Base-by-base conservation (phyloP, 2,113 vertebrate species). In the Hemicordylus capensis region DNA sequence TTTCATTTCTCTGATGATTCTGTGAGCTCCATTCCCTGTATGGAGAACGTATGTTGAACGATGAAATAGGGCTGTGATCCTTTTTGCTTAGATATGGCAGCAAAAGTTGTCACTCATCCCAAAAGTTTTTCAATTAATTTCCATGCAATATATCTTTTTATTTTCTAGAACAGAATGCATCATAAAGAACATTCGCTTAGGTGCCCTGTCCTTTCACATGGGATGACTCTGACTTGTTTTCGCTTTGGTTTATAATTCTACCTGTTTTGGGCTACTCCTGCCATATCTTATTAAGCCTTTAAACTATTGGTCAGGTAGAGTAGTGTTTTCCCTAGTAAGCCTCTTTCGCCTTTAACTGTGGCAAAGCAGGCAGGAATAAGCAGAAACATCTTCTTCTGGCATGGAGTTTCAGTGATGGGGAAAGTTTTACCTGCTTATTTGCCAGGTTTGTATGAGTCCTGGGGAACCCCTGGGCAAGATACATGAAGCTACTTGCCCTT, bases 1-100 rank as follows among this genome's bases (percentile, higher is more conserved):
- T 70, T 89, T 80, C 58, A 63, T n/a, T 84, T 88, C 48, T 17
- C 31, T 17, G 42, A 85, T 88, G 91, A 70, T 80, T 90, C 20
- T 84, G 0, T 46, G 74, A 59, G 84, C 81, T 76, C 76, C 37
- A 39, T 11, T 34, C 67, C 24, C 81, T 91, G 19, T 81, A 56
- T 58, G 82, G 85, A 75, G 88, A 51, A 76, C 72, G 78, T 87
- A 63, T 2, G 17, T 78, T 73, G n/a, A 61, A 76, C 24, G 61
- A 9, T 76, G 58, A 85, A 88, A 82, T 10, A 19, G 2, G 26
- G 75, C 85, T 31, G 80, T 79, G 61, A 12, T 87, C 46, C 51
- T 87, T 54, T 90, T 87, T 82, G 81, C 39, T 67, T 6, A 77
- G 86, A n/a, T 37, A 24, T 51, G 78, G 84, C 73, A 80, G 70